Conservation (phyloP, 2,888 invertebrate species). For the Drosophila koepferae region DNA sequence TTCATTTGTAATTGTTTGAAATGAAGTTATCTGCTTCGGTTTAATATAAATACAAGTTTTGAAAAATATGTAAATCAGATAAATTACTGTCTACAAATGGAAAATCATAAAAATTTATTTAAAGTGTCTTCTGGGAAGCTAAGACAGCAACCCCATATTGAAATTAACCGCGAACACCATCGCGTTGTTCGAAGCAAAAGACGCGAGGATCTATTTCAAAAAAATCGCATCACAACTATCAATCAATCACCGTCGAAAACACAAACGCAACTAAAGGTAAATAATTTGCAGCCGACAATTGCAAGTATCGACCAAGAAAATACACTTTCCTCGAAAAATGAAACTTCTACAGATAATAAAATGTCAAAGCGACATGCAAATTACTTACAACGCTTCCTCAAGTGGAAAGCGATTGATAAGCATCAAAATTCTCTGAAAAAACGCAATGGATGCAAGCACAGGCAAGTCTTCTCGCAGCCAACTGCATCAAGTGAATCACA, state of each 20-base stretch:
- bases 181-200: constrained; percentile 59
- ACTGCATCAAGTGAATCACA: not conserved
- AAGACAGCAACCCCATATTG: constrained; percentile 51
- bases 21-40: not conserved
- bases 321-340: not conserved
- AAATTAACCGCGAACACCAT: constrained; percentile 57
- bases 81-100: constrained; percentile 24
- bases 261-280: not conserved
- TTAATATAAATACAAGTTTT: not conserved
- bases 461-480: not conserved
- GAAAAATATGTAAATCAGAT: not conserved
- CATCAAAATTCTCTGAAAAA: constrained; percentile 10
- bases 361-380: constrained; percentile 5
- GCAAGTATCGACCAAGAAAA: constrained; percentile 43
- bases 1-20: not conserved
- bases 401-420: constrained; percentile 40
- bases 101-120: constrained; percentile 42
- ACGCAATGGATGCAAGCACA: not conserved
- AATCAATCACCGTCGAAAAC: constrained; percentile 52
- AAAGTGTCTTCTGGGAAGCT: constrained; percentile 40
- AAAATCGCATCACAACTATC: constrained; percentile 55
- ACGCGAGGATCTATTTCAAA: constrained; percentile 61
- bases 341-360: not conserved
- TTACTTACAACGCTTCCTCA: constrained; percentile 43
- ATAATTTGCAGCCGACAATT: not conserved